Conservation (phyloP, 2,888 invertebrate species). For the Cerceris rybyensis region DNA sequence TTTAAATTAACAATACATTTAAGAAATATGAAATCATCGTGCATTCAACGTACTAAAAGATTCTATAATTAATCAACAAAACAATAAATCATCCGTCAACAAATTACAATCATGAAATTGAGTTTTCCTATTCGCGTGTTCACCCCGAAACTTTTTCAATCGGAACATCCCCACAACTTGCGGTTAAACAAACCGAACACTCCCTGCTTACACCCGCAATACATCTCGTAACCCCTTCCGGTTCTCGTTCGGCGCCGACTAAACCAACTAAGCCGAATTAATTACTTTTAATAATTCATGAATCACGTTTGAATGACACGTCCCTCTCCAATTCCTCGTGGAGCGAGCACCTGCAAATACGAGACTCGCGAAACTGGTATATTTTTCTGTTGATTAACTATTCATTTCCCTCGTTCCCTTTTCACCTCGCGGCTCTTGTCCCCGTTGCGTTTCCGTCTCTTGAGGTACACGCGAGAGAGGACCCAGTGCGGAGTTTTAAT, state of each 20-base stretch:
- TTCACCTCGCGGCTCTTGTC: background rate
- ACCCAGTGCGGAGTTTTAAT: background rate
- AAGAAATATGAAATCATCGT: no score
- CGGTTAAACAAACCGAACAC: conserved; percentile 52
- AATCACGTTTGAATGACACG: conserved; percentile 63
- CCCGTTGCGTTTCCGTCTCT: conserved; percentile 12
- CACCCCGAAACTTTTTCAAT: conserved; percentile 59
- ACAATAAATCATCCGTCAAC: no score
- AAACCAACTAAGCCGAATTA: conserved; percentile 72
- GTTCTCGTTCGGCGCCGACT: conserved; percentile 23
- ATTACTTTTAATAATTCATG: conserved; percentile 75
- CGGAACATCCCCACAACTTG: conserved; percentile 60
- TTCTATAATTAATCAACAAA: no score
- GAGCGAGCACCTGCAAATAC: background rate
- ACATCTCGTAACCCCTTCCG: conserved; percentile 16
- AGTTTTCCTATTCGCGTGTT: background rate
- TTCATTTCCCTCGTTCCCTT: conserved; percentile 52
- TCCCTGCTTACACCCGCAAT: conserved; percentile 10
- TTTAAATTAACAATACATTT: no score
- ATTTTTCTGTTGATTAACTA: conserved; percentile 69
- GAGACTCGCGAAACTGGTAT: conserved; percentile 37
- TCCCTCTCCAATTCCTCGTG: conserved; percentile 3
- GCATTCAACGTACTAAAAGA: no score
- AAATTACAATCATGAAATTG: no score
- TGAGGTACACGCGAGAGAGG: conserved; percentile 29